phyloP scores from a whole-genome alignment of 2,888 invertebrate genomes.

The Eupsilia transversa region DNA sequence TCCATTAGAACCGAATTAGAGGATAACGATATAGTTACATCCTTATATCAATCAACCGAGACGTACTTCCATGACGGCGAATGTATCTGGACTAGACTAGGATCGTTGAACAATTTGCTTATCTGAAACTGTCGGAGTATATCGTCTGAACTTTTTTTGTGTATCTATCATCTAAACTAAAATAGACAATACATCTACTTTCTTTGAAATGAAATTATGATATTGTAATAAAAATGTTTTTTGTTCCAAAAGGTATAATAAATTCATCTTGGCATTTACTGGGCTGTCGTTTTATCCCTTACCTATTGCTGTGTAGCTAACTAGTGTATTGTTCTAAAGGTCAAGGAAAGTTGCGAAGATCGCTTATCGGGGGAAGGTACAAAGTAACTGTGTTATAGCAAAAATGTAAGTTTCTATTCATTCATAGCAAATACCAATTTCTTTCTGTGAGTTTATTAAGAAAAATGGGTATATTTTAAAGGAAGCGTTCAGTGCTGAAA shows the following conservation, averaged over 20 bases:
- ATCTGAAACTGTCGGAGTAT: conserved; percentile 43
- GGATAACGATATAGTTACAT: conserved; percentile 73
- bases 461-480: conserved; percentile 70
- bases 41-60: conserved; percentile 69
- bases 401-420: background rate
- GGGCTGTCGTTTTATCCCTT: conserved; percentile 43
- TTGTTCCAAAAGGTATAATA: conserved; percentile 41
- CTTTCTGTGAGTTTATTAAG: conserved; percentile 26
- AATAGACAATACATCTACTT: conserved; percentile 6
- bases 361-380: conserved; percentile 22
- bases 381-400: conserved; percentile 10
- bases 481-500: conserved; percentile 74
- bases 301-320: conserved; percentile 37
- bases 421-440: conserved; percentile 2
- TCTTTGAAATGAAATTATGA: conserved; percentile 4
- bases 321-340: conserved; percentile 63
- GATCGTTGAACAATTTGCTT: conserved; percentile 55
- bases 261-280: conserved; percentile 62
- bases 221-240: conserved; percentile 47
- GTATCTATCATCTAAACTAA: conserved; percentile 28
- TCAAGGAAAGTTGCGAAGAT: conserved; percentile 50
- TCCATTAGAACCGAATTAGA: conserved; percentile 79
- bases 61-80: conserved; percentile 68
- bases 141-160: conserved; percentile 33
- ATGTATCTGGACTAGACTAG: conserved; percentile 53